Evolutionary conservation across 2,888 invertebrate genomes (phyloP), one percentile per base, ranked within the genome.

Genomic region (Drosophila paramelanica): DNA sequence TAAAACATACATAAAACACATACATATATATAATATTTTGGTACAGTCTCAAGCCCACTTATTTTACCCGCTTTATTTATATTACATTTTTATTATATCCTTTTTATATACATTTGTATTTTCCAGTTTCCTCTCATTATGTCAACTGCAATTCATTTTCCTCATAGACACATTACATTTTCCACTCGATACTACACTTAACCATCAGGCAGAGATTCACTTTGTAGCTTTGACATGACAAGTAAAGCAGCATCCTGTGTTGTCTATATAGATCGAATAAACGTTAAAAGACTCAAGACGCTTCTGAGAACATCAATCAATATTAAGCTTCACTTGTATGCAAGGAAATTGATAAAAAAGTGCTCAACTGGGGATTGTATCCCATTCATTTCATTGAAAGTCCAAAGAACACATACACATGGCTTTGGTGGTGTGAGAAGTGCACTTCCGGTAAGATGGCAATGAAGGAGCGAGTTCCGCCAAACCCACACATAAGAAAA

Each of bases 361-460:
- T 31, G 31, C 10, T 10, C 31, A 31, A 3, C 31, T 31, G 31
- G 31, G 31, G 31, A 31, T 31, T 31, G 31, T 31, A 31, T 31
- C 31, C 31, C 31, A 31, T 31, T 31, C 31, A 31, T 31, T 31
- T 31, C 31, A 31, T 10, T 10, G 31, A 31, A 10, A 31, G 31
- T 10, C 31, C 10, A 31, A 31, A 31, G 36, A 5, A 6, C 25
- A n/a, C 27, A 39, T 27, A 20, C 38, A 23, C 23, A 33, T 27
- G 10, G 13, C 10, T n/a, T 27, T 27, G 47, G 27, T 31, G 47
- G 20, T 47, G 55, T 52, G 8, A 14, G 4, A 49, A 39, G 52
- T 50, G 60, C 55, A 68, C 51, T 61, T 70, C 51, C 62, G 61
- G 38, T 57, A 52, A 39, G 62, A 49, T 52, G 61, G 68, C 60